Base-by-base conservation (phyloP, 2,113 vertebrate genomes). In the Malurus melanocephalus region DNA sequence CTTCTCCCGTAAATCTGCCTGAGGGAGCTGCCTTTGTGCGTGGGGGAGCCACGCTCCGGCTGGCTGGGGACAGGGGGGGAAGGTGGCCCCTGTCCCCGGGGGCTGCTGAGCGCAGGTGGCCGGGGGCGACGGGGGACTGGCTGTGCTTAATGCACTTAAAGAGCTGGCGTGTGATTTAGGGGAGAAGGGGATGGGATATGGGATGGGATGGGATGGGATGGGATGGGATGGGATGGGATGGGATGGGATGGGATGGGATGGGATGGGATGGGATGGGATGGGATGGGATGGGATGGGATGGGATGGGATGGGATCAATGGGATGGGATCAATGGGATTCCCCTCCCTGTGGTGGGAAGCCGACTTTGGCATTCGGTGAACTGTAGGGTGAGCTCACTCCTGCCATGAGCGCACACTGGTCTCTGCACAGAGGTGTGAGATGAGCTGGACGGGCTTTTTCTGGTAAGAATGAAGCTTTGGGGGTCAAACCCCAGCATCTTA, bases 91-190 rank as follows among this genome's bases (percentile, higher is more conserved):
- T 28, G 57, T 27, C 90, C 83, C 86, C 4, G 20, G 88, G 67
- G 93, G 46, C 67, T 51, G 69, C 7, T 38, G 88, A 59, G 68
- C 73, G 56, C 94, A 93, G 94, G 87, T 92, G 91, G 89, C 77
- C 3, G 6, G 38, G 76, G 67, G 2, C 4, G 1, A 28, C 1
- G 4, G 24, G 38, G 48, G 2, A 8, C 48, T 51, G 66, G 27
- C 28, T 0, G 11, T 1, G 6, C 75, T 79, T 89, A 95, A 89
- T 87, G 72, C 72, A 89, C 80, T 93, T 76, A 87, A 87, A 72
- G 55, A 75, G 79, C 62, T 1, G 2, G 22, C 0, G 17, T 27
- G 49, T 80, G 49, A 82, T 94, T 85, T 72, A 79, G 76, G 59
- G 40, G 10, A 67, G 52, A 24, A 79, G 24, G 27, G 48, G 17